Conservation (phyloP, 2,888 invertebrate genomes). For the Cerastis rubricosa region DNA sequence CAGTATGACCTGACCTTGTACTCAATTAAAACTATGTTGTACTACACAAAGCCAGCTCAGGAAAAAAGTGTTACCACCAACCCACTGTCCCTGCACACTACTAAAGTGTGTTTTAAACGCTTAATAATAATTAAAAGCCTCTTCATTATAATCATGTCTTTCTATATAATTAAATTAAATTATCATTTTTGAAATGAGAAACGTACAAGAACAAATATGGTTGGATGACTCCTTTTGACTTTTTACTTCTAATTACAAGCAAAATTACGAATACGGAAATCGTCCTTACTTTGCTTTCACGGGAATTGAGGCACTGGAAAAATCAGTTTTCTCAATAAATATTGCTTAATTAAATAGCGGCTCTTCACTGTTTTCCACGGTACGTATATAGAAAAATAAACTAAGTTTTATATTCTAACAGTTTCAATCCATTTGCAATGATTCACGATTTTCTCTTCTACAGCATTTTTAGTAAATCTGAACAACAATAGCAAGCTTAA, state of each 20-base stretch:
- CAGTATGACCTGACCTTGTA: no score
- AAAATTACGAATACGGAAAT: neutral
- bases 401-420: conserved; percentile 5
- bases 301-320: neutral
- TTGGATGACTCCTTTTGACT: neutral
- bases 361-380: neutral
- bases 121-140: neutral
- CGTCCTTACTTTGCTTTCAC: neutral
- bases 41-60: no score
- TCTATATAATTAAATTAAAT: neutral
- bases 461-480: conserved; percentile 18
- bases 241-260: neutral
- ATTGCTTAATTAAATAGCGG: neutral
- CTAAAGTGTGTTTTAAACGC: neutral
- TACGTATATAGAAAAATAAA: neutral
- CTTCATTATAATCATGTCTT: neutral
- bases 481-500: conserved; percentile 31
- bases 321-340: neutral
- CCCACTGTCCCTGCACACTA: no score
- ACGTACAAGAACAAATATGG: no score
- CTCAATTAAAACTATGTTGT: no score
- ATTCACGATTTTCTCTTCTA: conserved; percentile 11
- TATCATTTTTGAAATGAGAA: neutral
- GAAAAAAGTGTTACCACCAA: no score
- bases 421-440: conserved; percentile 18